Evolutionary conservation across 1,140 invertebrate genomes (phyloP).

Genomic region (Scylla paramamosain): DNA sequence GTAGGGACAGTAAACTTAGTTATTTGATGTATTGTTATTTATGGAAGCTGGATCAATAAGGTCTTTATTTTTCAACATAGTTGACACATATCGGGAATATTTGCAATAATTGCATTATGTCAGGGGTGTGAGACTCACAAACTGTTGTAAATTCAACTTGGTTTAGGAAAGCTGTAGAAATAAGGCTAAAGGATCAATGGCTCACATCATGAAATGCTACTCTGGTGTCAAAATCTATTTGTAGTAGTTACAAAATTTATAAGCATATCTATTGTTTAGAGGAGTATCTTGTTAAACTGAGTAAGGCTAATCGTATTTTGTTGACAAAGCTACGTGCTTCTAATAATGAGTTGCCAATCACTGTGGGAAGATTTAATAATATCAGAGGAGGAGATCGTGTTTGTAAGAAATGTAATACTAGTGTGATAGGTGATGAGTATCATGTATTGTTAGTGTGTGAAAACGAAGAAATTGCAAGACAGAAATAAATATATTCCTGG

Average conservation of each 20-base stretch:
- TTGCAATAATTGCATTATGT: background rate
- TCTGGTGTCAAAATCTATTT: background rate
- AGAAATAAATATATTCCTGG: too few relatives aligned
- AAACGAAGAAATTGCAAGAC: too few relatives aligned
- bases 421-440: too few relatives aligned
- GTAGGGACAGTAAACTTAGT: too few relatives aligned
- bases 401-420: too few relatives aligned
- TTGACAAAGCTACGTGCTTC: background rate
- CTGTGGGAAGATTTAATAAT: too few relatives aligned
- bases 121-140: background rate
- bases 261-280: background rate
- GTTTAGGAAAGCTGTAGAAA: background rate
- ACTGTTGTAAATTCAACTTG: background rate
- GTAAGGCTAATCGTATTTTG: background rate
- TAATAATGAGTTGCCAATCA: background rate
- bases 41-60: too few relatives aligned
- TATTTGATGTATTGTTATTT: too few relatives aligned
- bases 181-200: background rate
- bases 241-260: background rate
- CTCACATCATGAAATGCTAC: background rate
- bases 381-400: too few relatives aligned
- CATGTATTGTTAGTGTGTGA: too few relatives aligned
- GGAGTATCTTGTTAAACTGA: background rate
- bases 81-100: background rate
- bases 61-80: too few relatives aligned